These are phyloP conservation scores for Heteronetta atricapilla DNA, from an alignment of 2,113 vertebrate genomes.

Conservation along the genomic window DNA sequence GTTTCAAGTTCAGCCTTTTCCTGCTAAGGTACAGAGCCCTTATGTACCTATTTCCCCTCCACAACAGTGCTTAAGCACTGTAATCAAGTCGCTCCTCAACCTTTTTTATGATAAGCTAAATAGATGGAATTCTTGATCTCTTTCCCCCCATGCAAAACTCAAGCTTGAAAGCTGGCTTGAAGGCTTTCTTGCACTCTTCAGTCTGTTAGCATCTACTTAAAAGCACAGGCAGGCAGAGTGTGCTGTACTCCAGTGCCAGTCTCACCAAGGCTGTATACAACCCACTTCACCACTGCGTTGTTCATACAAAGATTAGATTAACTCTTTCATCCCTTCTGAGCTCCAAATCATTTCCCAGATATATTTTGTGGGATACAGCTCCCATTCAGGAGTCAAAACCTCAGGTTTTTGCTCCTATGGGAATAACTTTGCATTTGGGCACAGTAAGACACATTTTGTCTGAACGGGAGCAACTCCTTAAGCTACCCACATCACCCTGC, in stretches of 20 bases:
- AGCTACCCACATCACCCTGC: background rate
- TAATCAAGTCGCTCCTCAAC: background rate
- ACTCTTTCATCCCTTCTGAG: background rate
- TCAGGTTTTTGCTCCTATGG: background rate
- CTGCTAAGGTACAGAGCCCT: background rate
- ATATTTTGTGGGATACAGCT: background rate
- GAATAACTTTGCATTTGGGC: background rate
- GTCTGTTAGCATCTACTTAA: background rate
- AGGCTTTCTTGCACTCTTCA: background rate
- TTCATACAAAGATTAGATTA: background rate
- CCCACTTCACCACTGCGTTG: background rate
- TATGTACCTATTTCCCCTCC: background rate
- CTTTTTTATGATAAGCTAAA: background rate
- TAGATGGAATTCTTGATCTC: background rate
- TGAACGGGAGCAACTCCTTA: background rate
- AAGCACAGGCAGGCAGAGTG: background rate
- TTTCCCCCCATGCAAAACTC: background rate
- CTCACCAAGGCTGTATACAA: background rate
- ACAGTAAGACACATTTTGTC: background rate
- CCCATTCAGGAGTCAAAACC: background rate
- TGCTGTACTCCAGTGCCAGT: background rate
- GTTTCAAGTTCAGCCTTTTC: slow-evolving; percentile 5
- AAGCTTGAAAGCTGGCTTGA: background rate
- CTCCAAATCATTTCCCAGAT: background rate
- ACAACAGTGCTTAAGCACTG: background rate